Conservation (phyloP, 2,113 vertebrate species). For the Calyptomena viridis region DNA sequence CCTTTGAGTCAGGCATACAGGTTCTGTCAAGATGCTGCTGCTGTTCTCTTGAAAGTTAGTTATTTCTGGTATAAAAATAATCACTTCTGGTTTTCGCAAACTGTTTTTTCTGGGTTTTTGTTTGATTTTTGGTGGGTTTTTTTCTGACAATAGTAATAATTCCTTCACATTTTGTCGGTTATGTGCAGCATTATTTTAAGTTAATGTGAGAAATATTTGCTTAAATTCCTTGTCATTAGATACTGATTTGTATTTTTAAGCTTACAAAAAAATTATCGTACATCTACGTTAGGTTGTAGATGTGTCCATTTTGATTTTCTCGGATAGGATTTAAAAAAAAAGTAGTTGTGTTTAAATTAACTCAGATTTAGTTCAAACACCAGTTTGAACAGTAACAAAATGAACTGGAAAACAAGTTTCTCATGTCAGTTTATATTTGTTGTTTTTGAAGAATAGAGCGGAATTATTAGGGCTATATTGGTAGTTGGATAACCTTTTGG, state of each 20-base stretch:
- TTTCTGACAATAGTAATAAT: not conserved
- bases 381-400: not conserved
- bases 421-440: not conserved
- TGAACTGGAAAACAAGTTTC: not conserved
- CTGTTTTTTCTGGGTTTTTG: not conserved
- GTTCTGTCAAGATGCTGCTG: not conserved
- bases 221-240: not conserved
- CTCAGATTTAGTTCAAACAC: not conserved
- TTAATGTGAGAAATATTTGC: not conserved
- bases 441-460: not conserved
- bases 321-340: not conserved
- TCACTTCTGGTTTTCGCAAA: not conserved
- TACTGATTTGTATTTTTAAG: not conserved
- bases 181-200: not conserved
- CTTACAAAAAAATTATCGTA: accelerated
- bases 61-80: not conserved
- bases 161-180: not conserved
- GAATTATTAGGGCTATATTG: not conserved
- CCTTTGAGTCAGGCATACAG: not conserved
- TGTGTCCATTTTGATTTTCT: not conserved
- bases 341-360: not conserved
- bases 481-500: not conserved
- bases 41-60: not conserved
- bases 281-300: not conserved
- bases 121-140: too few species aligned